Evolutionary conservation across 1,140 invertebrate species (phyloP).

Genomic region (Drosophila ambigua): DNA sequence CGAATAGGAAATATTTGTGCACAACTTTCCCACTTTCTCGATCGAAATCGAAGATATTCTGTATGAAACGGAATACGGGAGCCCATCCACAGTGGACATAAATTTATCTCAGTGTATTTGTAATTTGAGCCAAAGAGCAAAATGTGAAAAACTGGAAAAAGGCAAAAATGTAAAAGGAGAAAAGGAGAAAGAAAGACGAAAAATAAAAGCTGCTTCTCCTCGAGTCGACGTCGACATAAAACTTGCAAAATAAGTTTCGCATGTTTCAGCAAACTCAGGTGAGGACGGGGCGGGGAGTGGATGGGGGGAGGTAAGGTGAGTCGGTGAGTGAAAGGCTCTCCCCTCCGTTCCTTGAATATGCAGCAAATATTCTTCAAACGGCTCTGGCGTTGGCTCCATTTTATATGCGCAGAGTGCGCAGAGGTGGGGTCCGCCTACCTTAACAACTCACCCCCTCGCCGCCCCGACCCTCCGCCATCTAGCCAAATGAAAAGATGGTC

Average conservation of each 20-base stretch:
- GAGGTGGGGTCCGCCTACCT: conserved; percentile 53
- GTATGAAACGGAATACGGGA: too few relatives aligned
- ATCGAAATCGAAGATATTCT: too few relatives aligned
- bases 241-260: conserved; percentile 82
- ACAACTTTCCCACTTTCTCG: background rate
- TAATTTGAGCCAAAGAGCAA: conserved; percentile 70
- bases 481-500: conserved; percentile 69
- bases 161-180: conserved; percentile 57
- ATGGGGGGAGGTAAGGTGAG: background rate
- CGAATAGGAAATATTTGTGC: too few relatives aligned
- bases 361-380: conserved; percentile 79
- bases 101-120: conserved; percentile 55
- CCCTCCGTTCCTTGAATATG: conserved; percentile 66
- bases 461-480: conserved; percentile 9
- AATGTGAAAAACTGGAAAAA: conserved; percentile 76
- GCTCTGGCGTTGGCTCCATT: conserved; percentile 45
- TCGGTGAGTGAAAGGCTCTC: conserved; percentile 8
- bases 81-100: too few relatives aligned
- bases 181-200: conserved; percentile 51
- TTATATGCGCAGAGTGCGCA: conserved; percentile 57
- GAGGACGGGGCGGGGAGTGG: conserved; percentile 29
- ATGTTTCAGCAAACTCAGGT: conserved; percentile 76
- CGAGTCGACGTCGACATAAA: conserved; percentile 75
- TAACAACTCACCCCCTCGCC: conserved; percentile 19
- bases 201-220: conserved; percentile 72